Percentiles rank a stretch among this genome's conserved stretches.
phyloP scores from a whole-genome alignment of 2,888 invertebrate species.

The Amphimallon solstitiale region DNA sequence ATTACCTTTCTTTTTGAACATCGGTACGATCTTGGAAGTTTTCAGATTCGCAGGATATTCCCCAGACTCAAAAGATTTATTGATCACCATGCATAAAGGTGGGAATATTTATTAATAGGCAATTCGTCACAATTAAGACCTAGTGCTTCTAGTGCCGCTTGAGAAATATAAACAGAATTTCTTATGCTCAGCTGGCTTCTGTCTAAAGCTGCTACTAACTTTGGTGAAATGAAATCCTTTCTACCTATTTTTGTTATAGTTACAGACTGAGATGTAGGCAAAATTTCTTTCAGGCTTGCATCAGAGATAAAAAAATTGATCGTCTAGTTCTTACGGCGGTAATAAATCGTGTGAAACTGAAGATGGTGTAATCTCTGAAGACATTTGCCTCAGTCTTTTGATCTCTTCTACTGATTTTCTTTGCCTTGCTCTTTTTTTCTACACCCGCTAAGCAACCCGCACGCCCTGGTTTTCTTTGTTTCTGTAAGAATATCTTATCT shows the following conservation, averaged over 20 bases:
- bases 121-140: constrained; percentile 26
- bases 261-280: constrained; percentile 32
- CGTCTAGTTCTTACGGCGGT: constrained; percentile 6
- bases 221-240: constrained; percentile 47
- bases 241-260: constrained; percentile 28
- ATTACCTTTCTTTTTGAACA: too few species aligned
- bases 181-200: constrained; percentile 44
- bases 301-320: too few species aligned
- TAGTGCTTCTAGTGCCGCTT: constrained; percentile 18
- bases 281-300: constrained; percentile 34
- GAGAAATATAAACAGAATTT: constrained; percentile 34
- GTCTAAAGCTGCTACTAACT: constrained; percentile 47
- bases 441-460: too few species aligned
- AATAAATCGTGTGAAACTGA: constrained; percentile 32
- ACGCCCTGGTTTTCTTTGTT: too few species aligned
- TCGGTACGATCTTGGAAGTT: too few species aligned
- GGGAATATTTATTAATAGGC: constrained; percentile 18
- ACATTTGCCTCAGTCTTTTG: constrained; percentile 13
- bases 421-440: constrained; percentile 36
- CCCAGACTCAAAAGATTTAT: too few species aligned
- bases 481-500: constrained; percentile 49
- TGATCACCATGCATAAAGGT: too few species aligned
- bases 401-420: constrained; percentile 41
- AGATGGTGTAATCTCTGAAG: too few species aligned
- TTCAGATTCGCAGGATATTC: too few species aligned